phyloP scores from a whole-genome alignment of 2,113 vertebrate species.

The Xiphophorus maculatus region DNA sequence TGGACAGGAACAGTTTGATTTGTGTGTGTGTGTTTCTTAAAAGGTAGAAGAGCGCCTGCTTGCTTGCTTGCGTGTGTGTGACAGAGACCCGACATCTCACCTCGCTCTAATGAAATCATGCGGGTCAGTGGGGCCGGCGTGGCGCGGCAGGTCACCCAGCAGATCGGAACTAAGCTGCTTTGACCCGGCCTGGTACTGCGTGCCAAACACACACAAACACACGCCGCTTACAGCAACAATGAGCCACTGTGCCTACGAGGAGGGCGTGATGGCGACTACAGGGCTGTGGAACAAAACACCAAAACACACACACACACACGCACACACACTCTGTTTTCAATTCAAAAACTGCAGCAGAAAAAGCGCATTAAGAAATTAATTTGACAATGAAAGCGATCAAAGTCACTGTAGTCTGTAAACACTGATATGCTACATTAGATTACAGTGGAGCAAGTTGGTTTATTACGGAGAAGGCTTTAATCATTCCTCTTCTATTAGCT shows the following conservation, averaged over 20 bases:
- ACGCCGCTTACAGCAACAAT: slow-evolving; percentile 61
- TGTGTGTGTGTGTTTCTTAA: not conserved
- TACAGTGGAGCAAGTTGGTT: slow-evolving; percentile 56
- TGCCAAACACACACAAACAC: slow-evolving; percentile 63
- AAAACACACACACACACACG: not conserved
- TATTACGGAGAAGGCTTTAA: slow-evolving; percentile 71
- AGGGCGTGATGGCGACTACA: slow-evolving; percentile 34
- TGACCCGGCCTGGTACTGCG: slow-evolving; percentile 77
- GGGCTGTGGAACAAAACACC: slow-evolving; percentile 4
- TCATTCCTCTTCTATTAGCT: slow-evolving; percentile 72
- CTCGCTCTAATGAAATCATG: slow-evolving; percentile 81
- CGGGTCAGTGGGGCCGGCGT: slow-evolving; percentile 74
- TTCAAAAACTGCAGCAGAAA: slow-evolving; percentile 5
- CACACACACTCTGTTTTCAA: slow-evolving; percentile 17
- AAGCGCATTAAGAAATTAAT: slow-evolving; percentile 59
- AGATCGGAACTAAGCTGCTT: slow-evolving; percentile 82
- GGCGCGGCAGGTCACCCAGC: slow-evolving; percentile 76
- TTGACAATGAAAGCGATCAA: slow-evolving; percentile 56
- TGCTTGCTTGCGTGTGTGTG: slow-evolving; percentile 18
- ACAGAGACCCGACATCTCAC: slow-evolving; percentile 62
- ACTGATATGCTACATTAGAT: slow-evolving; percentile 52
- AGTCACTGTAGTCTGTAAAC: slow-evolving; percentile 53
- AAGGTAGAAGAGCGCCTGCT: not conserved
- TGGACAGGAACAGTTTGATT: not conserved
- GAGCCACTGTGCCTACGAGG: slow-evolving; percentile 49